Base-by-base conservation (phyloP, 2,113 vertebrate species). In the Pyxicephalus adspersus region DNA sequence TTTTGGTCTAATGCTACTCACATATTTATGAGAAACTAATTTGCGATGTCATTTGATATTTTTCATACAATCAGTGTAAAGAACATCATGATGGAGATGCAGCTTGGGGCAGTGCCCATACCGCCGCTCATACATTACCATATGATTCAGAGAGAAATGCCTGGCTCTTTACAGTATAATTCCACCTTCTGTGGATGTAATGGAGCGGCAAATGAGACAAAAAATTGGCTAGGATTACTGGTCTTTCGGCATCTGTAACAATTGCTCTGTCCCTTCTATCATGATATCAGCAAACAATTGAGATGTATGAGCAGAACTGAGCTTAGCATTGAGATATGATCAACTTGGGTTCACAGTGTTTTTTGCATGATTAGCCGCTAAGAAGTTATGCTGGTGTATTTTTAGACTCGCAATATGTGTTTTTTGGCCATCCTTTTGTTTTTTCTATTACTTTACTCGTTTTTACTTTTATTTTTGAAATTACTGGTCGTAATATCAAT, bases 21-120 rank as follows among this genome's bases (percentile, higher is more conserved):
- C 68, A 81, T 81, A 81, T 81, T 73, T 81, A 81, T 81, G 78
- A 73, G 78, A 6, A 52, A 58, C 58, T 81, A 45, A 73, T 73
- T 63, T 54, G 60, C 58, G 70, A 54, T 73, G 68, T 73, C 60
- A 64, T 64, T 81, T 81, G 68, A 73, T 72, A 81, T 81, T 73
- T 73, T 73, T 72, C 29, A 64, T 81, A 64, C 58, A 73, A 78
- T 81, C 34, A 64, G 58, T 51, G 68, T 31, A 73, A 20, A 55
- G 58, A 25, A 55, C 38, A 58, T 58, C 16, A 55, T 68, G 64
- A 68, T 78, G 25, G 26, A 22, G 26, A 54, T 55, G 68, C 25
- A 2, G 25, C 51, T 29, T 26, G 2, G 18, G 31, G 61, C 15
- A 26, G 58, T 25, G n/a, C 25, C 25, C 52, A 17, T 26, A 50